phyloP scores from a whole-genome alignment of 2,888 invertebrate genomes.

The Pterostichus niger region DNA sequence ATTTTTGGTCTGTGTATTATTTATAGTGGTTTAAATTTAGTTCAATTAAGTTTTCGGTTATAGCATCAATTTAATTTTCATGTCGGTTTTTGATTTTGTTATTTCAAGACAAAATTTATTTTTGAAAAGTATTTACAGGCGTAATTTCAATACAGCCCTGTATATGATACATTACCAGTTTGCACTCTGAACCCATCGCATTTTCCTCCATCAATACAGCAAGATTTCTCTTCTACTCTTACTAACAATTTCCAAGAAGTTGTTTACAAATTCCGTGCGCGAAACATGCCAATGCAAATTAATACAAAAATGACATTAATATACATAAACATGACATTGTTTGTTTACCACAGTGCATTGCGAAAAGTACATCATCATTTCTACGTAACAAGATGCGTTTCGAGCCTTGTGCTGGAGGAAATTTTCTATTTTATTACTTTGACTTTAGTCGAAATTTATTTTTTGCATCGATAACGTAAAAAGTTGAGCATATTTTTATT shows the following conservation, averaged over 20 bases:
- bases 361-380: not conserved
- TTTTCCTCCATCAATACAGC: constrained; percentile 25
- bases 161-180: not conserved
- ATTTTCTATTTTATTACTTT: too few species aligned
- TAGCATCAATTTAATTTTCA: too few species aligned
- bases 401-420: too few species aligned
- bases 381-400: constrained; percentile 1
- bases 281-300: constrained; percentile 62
- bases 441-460: too few species aligned
- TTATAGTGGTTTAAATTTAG: too few species aligned
- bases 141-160: not conserved
- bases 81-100: too few species aligned
- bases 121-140: not conserved
- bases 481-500: too few species aligned
- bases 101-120: too few species aligned
- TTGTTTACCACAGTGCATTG: constrained; percentile 31
- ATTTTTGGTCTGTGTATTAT: too few species aligned
- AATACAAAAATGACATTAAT: constrained; percentile 62
- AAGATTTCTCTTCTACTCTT: constrained; percentile 48
- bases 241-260: constrained; percentile 48
- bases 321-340: constrained; percentile 49
- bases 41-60: too few species aligned
- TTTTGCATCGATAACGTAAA: too few species aligned
- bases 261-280: constrained; percentile 59
- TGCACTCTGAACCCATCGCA: constrained; percentile 9